phyloP scores from a whole-genome alignment of 2,113 vertebrate genomes.

The Perognathus longimembris region DNA sequence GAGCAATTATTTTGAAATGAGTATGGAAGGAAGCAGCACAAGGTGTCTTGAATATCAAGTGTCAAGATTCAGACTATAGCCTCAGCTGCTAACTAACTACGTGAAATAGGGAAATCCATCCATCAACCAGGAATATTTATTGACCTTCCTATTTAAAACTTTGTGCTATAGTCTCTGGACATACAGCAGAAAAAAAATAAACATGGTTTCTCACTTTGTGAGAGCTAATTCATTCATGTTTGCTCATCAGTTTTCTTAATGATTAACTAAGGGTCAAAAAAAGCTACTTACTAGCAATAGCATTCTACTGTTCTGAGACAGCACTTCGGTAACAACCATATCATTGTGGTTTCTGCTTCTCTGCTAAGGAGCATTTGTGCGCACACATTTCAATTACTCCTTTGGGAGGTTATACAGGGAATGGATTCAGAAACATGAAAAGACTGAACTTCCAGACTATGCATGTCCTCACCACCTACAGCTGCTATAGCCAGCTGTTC shows the following conservation, averaged over 20 bases:
- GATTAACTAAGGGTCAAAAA: neutral
- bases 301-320: slow-evolving; percentile 9
- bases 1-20: slow-evolving; percentile 43
- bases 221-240: slow-evolving; percentile 39
- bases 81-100: neutral
- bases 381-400: neutral
- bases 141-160: neutral
- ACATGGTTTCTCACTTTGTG: neutral
- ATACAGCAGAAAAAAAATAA: neutral
- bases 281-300: neutral
- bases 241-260: slow-evolving; percentile 23
- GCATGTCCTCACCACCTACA: slow-evolving; percentile 47
- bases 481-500: slow-evolving; percentile 69
- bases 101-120: neutral
- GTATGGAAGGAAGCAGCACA: neutral
- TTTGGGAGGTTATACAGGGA: neutral
- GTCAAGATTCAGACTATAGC: neutral
- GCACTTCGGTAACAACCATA: slow-evolving; percentile 4
- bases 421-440: slow-evolving; percentile 5
- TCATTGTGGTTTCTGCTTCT: slow-evolving; percentile 2
- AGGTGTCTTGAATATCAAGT: slow-evolving; percentile 33
- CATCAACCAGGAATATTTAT: slow-evolving; percentile 24
- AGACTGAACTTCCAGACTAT: slow-evolving; percentile 1
- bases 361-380: neutral
- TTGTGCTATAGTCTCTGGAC: neutral